Evolutionary conservation across 1,140 invertebrate species (phyloP).

Genomic region (Leptopilina clavipes): DNA sequence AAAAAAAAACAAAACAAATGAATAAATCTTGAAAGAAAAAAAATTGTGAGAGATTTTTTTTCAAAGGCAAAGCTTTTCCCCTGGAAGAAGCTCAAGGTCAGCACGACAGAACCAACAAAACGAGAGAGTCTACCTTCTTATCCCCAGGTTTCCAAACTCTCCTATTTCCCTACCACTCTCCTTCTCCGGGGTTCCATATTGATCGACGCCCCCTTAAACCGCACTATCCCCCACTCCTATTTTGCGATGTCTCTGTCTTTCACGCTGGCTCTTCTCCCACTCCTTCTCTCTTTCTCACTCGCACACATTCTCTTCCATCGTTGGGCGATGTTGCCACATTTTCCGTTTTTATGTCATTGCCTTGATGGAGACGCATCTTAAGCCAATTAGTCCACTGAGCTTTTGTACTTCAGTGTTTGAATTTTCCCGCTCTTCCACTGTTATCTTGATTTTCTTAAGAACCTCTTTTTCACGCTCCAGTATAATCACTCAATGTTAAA

Average conservation of each 20-base stretch:
- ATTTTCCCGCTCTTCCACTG: background rate
- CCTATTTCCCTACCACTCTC: constrained; percentile 63
- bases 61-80: constrained; percentile 41
- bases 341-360: constrained; percentile 33
- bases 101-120: constrained; percentile 13
- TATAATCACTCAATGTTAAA: no score
- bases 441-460: background rate
- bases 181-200: constrained; percentile 66
- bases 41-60: background rate
- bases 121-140: constrained; percentile 33
- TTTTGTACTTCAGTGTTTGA: constrained; percentile 5
- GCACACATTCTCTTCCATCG: no score
- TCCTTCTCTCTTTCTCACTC: constrained; percentile 7
- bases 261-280: background rate
- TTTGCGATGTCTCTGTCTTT: background rate
- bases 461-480: background rate
- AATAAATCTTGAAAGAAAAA: background rate
- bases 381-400: constrained; percentile 9
- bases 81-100: constrained; percentile 63
- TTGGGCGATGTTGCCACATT: constrained; percentile 53
- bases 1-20: background rate
- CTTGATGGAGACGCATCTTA: background rate
- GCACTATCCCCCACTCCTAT: constrained; percentile 42
- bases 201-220: constrained; percentile 59
- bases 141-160: constrained; percentile 52